phyloP scores from a whole-genome alignment of 2,888 invertebrate genomes.

The Cerceris rybyensis region DNA sequence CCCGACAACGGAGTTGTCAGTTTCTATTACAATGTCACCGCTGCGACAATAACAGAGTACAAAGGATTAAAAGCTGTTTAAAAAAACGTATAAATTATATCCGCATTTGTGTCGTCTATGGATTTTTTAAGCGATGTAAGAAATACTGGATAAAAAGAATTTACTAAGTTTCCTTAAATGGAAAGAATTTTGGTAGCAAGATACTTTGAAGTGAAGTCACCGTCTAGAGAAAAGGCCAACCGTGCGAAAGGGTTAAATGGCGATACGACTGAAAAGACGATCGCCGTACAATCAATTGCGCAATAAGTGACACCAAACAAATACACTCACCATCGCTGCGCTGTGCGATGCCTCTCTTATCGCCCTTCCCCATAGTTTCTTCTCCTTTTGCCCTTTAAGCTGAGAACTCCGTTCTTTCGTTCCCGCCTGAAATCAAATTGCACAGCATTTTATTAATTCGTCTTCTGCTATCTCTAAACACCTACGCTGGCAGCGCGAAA shows the following conservation, averaged over 20 bases:
- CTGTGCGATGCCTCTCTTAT: slow-evolving; percentile 82
- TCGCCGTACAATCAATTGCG: neutral
- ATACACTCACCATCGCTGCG: slow-evolving; percentile 81
- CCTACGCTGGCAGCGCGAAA: too few species aligned
- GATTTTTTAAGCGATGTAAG: too few species aligned
- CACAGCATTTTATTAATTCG: slow-evolving; percentile 40
- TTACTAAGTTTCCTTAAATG: too few species aligned
- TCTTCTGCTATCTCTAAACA: neutral
- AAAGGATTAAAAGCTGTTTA: too few species aligned
- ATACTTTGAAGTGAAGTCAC: too few species aligned
- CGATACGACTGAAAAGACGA: neutral
- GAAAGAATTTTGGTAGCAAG: too few species aligned
- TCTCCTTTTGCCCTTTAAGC: slow-evolving; percentile 66
- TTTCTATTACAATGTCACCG: too few species aligned
- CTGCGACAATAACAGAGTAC: too few species aligned
- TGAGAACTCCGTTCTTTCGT: slow-evolving; percentile 67
- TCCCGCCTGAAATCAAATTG: slow-evolving; percentile 66
- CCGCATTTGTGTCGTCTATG: too few species aligned
- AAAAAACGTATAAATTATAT: too few species aligned
- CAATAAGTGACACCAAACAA: slow-evolving; percentile 31
- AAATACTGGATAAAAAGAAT: too few species aligned
- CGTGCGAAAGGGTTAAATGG: neutral
- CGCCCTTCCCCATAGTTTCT: slow-evolving; percentile 83
- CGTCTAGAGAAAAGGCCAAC: neutral
- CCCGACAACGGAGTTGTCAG: too few species aligned